These are phyloP conservation scores for Abramis brama DNA, from an alignment of 2,113 vertebrate genomes.

Conservation along the genomic window DNA sequence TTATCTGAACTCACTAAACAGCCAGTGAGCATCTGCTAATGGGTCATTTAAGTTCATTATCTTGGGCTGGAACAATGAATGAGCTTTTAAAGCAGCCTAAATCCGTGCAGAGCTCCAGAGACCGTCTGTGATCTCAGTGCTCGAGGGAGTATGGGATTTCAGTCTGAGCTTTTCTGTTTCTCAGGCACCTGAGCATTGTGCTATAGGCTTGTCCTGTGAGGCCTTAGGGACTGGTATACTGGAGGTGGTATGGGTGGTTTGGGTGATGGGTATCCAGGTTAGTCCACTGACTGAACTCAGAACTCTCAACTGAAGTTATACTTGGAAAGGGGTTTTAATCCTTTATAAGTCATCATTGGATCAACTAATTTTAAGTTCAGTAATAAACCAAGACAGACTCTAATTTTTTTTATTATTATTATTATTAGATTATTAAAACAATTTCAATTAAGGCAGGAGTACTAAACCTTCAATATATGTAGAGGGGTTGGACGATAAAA, in stretches of 20 bases:
- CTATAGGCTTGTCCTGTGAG: background rate
- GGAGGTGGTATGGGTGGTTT: background rate
- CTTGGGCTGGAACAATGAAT: background rate
- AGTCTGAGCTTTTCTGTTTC: conserved; percentile 14
- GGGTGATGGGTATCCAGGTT: background rate
- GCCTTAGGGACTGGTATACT: background rate
- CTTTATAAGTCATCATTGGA: background rate
- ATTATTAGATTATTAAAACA: background rate
- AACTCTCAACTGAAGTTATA: background rate
- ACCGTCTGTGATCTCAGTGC: background rate
- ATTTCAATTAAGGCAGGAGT: background rate
- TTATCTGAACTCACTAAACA: background rate
- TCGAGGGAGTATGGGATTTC: conserved; percentile 18
- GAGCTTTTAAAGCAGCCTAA: conserved; percentile 1
- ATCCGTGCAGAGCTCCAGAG: background rate
- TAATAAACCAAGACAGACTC: background rate
- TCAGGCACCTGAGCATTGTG: background rate
- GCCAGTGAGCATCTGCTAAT: background rate
- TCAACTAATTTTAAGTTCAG: background rate
- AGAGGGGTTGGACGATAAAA: no score
- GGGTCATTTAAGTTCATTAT: conserved; percentile 9
- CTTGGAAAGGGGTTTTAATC: background rate
- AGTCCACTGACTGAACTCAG: background rate
- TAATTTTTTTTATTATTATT: no score
- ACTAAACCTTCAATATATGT: background rate